Percentiles rank a stretch among this genome's conserved stretches.
Conservation (phyloP, 2,888 invertebrate genomes). For the Philereme transversata region DNA sequence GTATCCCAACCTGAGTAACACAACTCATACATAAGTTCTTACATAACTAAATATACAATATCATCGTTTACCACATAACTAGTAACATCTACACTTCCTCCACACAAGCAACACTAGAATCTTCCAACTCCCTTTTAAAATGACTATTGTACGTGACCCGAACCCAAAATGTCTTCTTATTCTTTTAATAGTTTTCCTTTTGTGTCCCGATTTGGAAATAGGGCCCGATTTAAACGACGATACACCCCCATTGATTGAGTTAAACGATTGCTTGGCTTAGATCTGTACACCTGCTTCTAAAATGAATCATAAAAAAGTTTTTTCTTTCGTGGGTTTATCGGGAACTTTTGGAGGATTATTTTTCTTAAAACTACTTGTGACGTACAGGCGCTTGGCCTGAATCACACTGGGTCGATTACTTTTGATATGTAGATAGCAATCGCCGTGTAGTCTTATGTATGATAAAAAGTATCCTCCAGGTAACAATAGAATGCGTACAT, state of each 20-base stretch:
- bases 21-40: neutral
- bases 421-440: too few relatives aligned
- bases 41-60: too few relatives aligned
- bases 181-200: constrained; percentile 65
- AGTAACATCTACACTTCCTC: neutral
- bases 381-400: too few relatives aligned
- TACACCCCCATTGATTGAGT: constrained; percentile 39
- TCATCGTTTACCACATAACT: too few relatives aligned
- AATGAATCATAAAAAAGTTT: neutral
- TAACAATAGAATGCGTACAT: too few relatives aligned
- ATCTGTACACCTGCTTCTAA: constrained; percentile 23
- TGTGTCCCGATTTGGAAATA: constrained; percentile 52
- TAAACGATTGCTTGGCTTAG: constrained; percentile 26
- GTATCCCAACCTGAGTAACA: neutral
- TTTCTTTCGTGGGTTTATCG: too few relatives aligned
- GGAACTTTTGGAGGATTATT: too few relatives aligned
- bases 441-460: too few relatives aligned
- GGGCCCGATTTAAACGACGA: constrained; percentile 40
- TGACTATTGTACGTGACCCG: constrained; percentile 69
- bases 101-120: constrained; percentile 30
- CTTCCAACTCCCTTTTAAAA: constrained; percentile 61
- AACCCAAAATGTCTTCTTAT: constrained; percentile 57
- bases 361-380: too few relatives aligned
- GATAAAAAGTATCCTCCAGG: too few relatives aligned
- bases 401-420: too few relatives aligned